These are phyloP conservation scores for Lycia hirtaria DNA, from an alignment of 2,888 invertebrate genomes.

Conservation along the genomic window DNA sequence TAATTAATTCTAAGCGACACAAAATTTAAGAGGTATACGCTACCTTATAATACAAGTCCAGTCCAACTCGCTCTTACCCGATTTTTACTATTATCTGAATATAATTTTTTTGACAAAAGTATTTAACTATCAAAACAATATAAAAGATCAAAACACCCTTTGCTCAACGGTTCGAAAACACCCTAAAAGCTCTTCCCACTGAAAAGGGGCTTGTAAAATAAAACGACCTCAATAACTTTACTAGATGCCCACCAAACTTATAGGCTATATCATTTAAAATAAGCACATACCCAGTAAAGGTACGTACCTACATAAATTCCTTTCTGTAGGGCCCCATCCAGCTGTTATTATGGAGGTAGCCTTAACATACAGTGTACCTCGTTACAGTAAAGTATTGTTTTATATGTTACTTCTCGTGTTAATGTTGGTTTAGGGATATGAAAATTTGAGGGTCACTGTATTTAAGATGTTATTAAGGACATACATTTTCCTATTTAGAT, in stretches of 20 bases:
- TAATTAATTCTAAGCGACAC: too few species aligned
- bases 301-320: conserved; percentile 54
- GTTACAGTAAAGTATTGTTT: conserved; percentile 29
- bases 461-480: neutral
- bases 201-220: conserved; percentile 31
- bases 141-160: conserved; percentile 8
- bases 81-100: too few species aligned
- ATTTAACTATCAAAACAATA: neutral
- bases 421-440: conserved; percentile 1
- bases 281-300: conserved; percentile 43
- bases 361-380: conserved; percentile 34
- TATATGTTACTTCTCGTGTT: conserved; percentile 11
- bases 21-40: too few species aligned
- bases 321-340: conserved; percentile 42
- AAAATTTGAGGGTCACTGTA: neutral
- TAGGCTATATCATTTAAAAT: conserved; percentile 41
- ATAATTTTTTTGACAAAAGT: too few species aligned
- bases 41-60: too few species aligned
- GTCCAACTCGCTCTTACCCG: too few species aligned
- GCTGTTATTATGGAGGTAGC: conserved; percentile 34
- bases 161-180: conserved; percentile 12
- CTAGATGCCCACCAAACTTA: conserved; percentile 29
- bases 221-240: conserved; percentile 33
- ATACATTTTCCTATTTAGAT: neutral
- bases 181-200: conserved; percentile 15